Percentiles rank a stretch among this genome's conserved stretches.
Evolutionary conservation across 2,888 invertebrate genomes (phyloP).

Genomic region (Marasmarcha lunaedactyla): DNA sequence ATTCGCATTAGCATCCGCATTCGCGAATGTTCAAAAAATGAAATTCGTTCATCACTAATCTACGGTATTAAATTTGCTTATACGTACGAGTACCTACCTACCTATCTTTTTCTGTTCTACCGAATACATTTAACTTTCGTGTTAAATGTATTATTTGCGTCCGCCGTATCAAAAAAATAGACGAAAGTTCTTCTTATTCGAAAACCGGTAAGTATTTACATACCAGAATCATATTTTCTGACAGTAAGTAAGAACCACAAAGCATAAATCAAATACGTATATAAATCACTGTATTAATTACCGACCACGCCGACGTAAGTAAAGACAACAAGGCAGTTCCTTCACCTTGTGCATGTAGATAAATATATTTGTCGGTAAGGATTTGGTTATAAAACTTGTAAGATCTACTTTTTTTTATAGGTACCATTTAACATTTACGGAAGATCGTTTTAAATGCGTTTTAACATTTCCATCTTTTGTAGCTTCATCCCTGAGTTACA

Average conservation of each 20-base stretch:
- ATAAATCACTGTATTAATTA: neutral
- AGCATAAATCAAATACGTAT: neutral
- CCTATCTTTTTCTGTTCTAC: no score
- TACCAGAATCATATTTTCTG: no score
- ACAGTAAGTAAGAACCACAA: neutral
- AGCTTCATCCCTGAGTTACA: neutral
- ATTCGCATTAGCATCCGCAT: no score
- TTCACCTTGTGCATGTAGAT: slow-evolving; percentile 3
- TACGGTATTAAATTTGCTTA: no score
- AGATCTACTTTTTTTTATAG: neutral
- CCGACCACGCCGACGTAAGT: neutral
- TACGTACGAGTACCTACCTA: no score
- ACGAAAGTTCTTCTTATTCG: no score
- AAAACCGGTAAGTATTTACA: no score
- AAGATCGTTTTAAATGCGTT: neutral
- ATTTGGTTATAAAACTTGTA: neutral
- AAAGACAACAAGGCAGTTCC: neutral
- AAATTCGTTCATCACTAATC: no score
- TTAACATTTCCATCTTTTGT: neutral
- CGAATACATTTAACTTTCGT: no score
- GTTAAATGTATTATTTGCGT: no score
- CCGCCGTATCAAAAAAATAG: neutral
- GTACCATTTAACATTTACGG: neutral
- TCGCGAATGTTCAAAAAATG: no score
- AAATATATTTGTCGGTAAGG: neutral